Evolutionary conservation across 2,113 vertebrate species (phyloP).

Genomic region (Anarhynchus alexandrinus): DNA sequence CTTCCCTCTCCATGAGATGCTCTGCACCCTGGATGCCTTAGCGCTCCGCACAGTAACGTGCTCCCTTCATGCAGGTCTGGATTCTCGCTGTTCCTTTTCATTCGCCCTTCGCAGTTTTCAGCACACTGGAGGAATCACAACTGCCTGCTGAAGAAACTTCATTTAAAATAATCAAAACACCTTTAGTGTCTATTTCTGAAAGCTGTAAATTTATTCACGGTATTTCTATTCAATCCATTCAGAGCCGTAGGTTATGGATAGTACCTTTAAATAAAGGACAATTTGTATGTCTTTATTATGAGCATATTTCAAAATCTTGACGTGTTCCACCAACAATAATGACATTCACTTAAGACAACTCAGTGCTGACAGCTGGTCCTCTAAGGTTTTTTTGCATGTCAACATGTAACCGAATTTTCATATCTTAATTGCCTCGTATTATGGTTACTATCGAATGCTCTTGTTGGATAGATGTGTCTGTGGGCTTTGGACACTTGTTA

Average conservation of each 20-base stretch:
- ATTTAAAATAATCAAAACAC: background rate
- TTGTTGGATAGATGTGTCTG: background rate
- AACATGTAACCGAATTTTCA: background rate
- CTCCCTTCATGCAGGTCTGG: background rate
- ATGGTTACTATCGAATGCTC: background rate
- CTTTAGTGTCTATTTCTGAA: background rate
- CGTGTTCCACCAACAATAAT: background rate
- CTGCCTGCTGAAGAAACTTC: background rate
- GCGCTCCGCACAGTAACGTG: background rate
- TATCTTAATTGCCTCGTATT: background rate
- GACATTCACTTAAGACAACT: background rate
- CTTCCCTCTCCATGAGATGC: background rate
- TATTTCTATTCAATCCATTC: background rate
- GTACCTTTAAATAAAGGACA: background rate
- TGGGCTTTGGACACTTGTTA: background rate
- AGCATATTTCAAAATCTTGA: background rate
- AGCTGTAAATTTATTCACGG: background rate
- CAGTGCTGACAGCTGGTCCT: background rate
- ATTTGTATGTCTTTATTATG: background rate
- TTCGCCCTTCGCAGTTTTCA: background rate
- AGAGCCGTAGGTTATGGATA: slow-evolving; percentile 2
- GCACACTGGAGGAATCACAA: background rate
- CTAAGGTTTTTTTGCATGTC: background rate
- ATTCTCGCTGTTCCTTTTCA: background rate
- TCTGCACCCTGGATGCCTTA: background rate